phyloP scores from a whole-genome alignment of 2,888 invertebrate species.

The Drosophila basisetae region DNA sequence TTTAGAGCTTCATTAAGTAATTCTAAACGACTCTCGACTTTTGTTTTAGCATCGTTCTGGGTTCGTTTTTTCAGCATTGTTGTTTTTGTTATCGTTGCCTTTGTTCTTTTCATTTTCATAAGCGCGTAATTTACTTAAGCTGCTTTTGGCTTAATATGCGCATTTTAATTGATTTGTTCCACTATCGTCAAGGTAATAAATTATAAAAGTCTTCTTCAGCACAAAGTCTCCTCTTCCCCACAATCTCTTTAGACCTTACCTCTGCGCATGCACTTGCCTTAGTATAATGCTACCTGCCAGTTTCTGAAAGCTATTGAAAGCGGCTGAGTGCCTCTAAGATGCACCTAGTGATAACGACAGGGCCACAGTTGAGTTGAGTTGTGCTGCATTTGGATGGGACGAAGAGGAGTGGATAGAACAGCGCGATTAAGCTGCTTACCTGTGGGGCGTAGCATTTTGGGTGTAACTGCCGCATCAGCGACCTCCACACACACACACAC shows the following conservation, averaged over 20 bases:
- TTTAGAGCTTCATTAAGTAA: conserved; percentile 75
- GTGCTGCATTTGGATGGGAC: not conserved
- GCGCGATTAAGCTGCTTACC: conserved; percentile 79
- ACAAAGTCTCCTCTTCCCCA: not conserved
- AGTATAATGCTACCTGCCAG: conserved; percentile 28
- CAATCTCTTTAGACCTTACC: not conserved
- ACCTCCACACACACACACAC: conserved; percentile 37
- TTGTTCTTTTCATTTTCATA: conserved; percentile 52
- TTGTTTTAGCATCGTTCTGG: conserved; percentile 43
- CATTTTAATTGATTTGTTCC: conserved; percentile 82
- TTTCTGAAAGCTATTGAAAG: conserved; percentile 74
- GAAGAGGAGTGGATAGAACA: not conserved
- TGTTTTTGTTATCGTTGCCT: conserved; percentile 20
- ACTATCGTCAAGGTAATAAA: conserved; percentile 81
- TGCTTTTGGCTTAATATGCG: conserved; percentile 82
- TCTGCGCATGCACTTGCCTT: conserved; percentile 42
- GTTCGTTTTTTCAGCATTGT: not conserved
- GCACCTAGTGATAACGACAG: conserved; percentile 78
- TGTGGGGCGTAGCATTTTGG: conserved; percentile 76
- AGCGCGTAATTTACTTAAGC: conserved; percentile 82
- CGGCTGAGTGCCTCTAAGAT: conserved; percentile 81
- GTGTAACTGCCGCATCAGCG: conserved; percentile 77
- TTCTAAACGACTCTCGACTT: conserved; percentile 56
- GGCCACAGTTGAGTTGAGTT: conserved; percentile 20
- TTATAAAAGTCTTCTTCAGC: conserved; percentile 66